Conservation (phyloP, 92 coral and sea anemone species). For the Anthopleura xanthogrammica region DNA sequence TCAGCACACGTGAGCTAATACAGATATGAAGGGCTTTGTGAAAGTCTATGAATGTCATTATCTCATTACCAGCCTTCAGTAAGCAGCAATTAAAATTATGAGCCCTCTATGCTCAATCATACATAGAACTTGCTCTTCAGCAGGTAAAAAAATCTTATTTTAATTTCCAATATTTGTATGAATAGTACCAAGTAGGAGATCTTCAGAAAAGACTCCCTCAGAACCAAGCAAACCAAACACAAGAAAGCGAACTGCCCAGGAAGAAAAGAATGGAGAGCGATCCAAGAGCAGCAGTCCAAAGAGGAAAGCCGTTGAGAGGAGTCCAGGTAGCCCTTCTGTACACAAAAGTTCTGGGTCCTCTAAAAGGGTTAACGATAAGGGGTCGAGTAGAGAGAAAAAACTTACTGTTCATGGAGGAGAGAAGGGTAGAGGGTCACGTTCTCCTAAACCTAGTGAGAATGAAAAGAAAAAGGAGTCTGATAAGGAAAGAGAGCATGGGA, state of each 20-base stretch:
- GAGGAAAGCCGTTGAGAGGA: slow-evolving; percentile 39
- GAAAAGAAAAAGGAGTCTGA: slow-evolving; percentile 50
- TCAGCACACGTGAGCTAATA: too few species aligned
- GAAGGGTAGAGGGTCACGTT: slow-evolving; percentile 49
- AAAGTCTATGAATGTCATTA: too few species aligned
- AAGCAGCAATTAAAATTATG: too few species aligned
- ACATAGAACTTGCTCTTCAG: not conserved
- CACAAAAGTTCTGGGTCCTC: slow-evolving; percentile 22
- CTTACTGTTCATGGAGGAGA: slow-evolving; percentile 41
- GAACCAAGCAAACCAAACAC: slow-evolving; percentile 21
- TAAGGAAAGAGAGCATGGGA: slow-evolving; percentile 31
- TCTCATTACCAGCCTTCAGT: too few species aligned
- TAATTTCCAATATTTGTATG: not conserved
- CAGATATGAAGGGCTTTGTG: too few species aligned
- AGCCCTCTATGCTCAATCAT: too few species aligned
- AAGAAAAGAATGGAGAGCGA: slow-evolving; percentile 26
- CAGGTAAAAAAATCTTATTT: slow-evolving; percentile 27
- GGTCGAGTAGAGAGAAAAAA: slow-evolving; percentile 46
- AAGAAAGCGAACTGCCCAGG: slow-evolving; percentile 37
- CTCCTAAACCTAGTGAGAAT: slow-evolving; percentile 59
- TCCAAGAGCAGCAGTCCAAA: slow-evolving; percentile 37
- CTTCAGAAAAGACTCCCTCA: slow-evolving; percentile 27
- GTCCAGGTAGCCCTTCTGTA: slow-evolving; percentile 44
- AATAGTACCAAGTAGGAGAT: slow-evolving; percentile 14
- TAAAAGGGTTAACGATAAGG: slow-evolving; percentile 38